Conservation (phyloP, 2,113 vertebrate species). For the Chitala chitala region DNA sequence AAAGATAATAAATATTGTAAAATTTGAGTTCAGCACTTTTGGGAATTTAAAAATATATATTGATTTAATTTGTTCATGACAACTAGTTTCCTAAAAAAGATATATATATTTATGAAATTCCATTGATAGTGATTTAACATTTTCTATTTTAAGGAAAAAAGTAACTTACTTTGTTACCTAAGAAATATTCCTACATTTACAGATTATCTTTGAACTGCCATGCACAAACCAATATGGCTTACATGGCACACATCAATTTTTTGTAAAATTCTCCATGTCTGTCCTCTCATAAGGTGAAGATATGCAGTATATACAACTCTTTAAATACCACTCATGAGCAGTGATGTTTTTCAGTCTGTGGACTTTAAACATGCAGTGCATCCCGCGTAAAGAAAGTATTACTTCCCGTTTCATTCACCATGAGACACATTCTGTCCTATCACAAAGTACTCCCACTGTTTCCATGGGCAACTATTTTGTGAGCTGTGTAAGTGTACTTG, state of each 20-base stretch:
- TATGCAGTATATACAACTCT: not conserved
- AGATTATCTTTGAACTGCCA: too few species aligned
- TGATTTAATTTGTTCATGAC: constrained; percentile 13
- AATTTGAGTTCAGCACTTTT: not conserved
- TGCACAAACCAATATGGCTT: not conserved
- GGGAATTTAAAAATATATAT: too few species aligned
- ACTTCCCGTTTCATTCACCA: not conserved
- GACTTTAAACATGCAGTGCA: not conserved
- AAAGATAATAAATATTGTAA: not conserved
- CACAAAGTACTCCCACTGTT: not conserved
- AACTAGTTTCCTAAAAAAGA: constrained; percentile 8
- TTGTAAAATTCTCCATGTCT: constrained; percentile 1
- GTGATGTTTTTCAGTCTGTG: not conserved
- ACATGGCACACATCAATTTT: not conserved
- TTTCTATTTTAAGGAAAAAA: not conserved
- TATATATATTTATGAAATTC: constrained; percentile 15
- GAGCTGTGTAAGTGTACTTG: not conserved
- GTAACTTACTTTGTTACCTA: not conserved
- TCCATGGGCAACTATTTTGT: not conserved
- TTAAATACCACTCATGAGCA: not conserved
- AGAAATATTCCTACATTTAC: not conserved
- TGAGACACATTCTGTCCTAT: not conserved
- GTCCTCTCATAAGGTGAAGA: not conserved
- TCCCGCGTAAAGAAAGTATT: not conserved
- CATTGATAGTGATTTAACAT: not conserved